Percentiles rank a stretch among this genome's conserved stretches.
These are phyloP conservation scores for Agrotis segetum DNA, from an alignment of 2,888 invertebrate species.

Conservation along the genomic window DNA sequence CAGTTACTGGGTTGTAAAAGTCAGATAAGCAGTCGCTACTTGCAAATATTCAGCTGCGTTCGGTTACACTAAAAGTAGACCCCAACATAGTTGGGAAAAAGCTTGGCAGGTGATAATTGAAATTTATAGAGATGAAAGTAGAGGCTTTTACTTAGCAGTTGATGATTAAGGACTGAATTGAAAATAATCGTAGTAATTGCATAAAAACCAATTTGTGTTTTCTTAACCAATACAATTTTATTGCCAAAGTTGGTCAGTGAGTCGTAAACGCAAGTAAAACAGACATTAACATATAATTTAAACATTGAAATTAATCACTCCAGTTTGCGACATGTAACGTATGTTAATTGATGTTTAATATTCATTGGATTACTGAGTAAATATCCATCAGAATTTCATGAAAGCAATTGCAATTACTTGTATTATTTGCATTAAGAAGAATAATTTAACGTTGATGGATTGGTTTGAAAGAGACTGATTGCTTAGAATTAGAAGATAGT, in stretches of 20 bases:
- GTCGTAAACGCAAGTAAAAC: background rate
- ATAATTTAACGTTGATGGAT: background rate
- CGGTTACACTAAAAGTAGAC: too few species aligned
- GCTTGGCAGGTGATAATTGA: too few species aligned
- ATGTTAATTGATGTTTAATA: conserved; percentile 46
- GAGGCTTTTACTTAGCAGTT: too few species aligned
- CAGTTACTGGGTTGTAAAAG: too few species aligned
- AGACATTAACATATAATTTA: conserved; percentile 11
- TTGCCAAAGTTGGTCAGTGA: background rate
- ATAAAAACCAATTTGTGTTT: too few species aligned
- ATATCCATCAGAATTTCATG: conserved; percentile 39
- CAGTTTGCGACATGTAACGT: conserved; percentile 16
- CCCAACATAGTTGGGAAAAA: too few species aligned
- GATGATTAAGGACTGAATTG: background rate
- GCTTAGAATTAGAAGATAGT: too few species aligned
- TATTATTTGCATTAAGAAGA: background rate
- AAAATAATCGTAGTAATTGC: background rate
- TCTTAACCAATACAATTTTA: too few species aligned
- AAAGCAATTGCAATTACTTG: conserved; percentile 32
- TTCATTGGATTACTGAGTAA: conserved; percentile 39
- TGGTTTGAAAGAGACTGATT: background rate
- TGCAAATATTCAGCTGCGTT: too few species aligned
- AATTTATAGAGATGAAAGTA: too few species aligned
- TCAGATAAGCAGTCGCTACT: too few species aligned
- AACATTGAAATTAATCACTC: conserved; percentile 39